Evolutionary conservation across 53 echinoderm and acorn worm genomes (phyloP).

Genomic region (Glandiceps talaboti): DNA sequence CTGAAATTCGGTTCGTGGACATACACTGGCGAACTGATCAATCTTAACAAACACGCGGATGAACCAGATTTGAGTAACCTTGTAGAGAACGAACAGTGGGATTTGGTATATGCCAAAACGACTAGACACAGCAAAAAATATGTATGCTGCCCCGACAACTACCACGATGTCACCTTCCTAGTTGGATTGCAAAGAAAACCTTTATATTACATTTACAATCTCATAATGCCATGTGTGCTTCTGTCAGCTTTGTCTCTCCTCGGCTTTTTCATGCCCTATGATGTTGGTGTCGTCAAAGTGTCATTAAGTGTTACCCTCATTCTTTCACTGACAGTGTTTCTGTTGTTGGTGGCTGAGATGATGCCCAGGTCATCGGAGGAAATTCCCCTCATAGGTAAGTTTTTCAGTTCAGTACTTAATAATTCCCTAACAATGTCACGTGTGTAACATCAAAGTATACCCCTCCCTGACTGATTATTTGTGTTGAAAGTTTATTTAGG

Average conservation of each 20-base stretch:
- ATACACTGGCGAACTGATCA: constrained; percentile 85
- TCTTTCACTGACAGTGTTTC: constrained; percentile 81
- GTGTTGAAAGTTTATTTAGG: no score
- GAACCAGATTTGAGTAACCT: constrained; percentile 45
- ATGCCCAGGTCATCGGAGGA: constrained; percentile 91
- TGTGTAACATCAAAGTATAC: no score
- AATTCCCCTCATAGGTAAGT: constrained; percentile 84
- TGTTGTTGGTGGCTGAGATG: constrained; percentile 93
- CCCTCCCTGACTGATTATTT: no score
- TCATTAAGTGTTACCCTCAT: constrained; percentile 88
- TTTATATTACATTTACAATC: constrained; percentile 91
- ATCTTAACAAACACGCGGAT: constrained; percentile 32
- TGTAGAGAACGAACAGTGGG: constrained; percentile 92
- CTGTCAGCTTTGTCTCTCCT: constrained; percentile 78
- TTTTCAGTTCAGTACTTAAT: no score
- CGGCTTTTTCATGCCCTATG: constrained; percentile 99
- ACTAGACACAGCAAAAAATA: constrained; percentile 54
- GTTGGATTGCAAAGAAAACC: constrained; percentile 86
- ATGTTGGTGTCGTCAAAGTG: constrained; percentile 95
- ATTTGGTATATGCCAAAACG: constrained; percentile 56
- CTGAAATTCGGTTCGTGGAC: constrained; percentile 99
- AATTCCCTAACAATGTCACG: no score
- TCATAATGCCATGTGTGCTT: constrained; percentile 94
- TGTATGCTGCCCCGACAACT: constrained; percentile 70
- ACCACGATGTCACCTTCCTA: constrained; percentile 88